Evolutionary conservation across 2,888 invertebrate genomes (phyloP).

Genomic region (Platynereis dumerilii): DNA sequence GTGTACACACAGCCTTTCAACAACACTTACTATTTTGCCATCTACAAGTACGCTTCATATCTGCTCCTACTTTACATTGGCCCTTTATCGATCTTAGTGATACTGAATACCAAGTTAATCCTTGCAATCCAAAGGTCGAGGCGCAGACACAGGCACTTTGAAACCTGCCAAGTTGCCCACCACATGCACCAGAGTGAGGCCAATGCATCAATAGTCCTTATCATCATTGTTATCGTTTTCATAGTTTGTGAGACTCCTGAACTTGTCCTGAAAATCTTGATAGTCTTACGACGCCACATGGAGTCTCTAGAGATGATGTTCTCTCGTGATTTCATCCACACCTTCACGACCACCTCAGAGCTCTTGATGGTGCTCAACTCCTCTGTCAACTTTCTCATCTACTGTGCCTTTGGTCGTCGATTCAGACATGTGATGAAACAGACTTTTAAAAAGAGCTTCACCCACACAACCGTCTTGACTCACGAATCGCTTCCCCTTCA

Average conservation of each 20-base stretch:
- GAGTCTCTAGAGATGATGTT: not conserved
- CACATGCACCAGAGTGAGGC: slow-evolving; percentile 25
- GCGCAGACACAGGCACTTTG: slow-evolving; percentile 13
- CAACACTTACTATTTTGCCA: slow-evolving; percentile 27
- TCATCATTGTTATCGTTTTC: slow-evolving; percentile 36
- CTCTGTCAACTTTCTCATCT: slow-evolving; percentile 39
- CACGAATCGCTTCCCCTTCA: slow-evolving; percentile 22
- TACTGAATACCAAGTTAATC: slow-evolving; percentile 34
- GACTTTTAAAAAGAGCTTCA: slow-evolving; percentile 20
- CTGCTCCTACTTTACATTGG: slow-evolving; percentile 32
- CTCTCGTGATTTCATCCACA: slow-evolving; percentile 4
- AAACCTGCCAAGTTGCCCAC: not conserved
- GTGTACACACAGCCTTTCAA: slow-evolving; percentile 29
- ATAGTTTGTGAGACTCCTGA: slow-evolving; percentile 38
- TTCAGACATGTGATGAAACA: slow-evolving; percentile 33
- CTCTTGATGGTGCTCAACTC: slow-evolving; percentile 35
- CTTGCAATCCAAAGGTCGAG: slow-evolving; percentile 31
- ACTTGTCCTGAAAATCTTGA: not conserved
- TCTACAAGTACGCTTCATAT: slow-evolving; percentile 34
- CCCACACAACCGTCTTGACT: slow-evolving; percentile 6
- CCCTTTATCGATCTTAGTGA: slow-evolving; percentile 30
- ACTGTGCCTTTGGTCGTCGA: slow-evolving; percentile 35
- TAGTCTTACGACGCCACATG: slow-evolving; percentile 2
- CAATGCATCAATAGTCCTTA: slow-evolving; percentile 38
- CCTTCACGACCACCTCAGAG: slow-evolving; percentile 18